A percentile compares a stretch with the other conserved stretches of the same genome.
phyloP scores from a whole-genome alignment of 2,797 vertebrate genomes.

The Tokudaia muenninki region DNA sequence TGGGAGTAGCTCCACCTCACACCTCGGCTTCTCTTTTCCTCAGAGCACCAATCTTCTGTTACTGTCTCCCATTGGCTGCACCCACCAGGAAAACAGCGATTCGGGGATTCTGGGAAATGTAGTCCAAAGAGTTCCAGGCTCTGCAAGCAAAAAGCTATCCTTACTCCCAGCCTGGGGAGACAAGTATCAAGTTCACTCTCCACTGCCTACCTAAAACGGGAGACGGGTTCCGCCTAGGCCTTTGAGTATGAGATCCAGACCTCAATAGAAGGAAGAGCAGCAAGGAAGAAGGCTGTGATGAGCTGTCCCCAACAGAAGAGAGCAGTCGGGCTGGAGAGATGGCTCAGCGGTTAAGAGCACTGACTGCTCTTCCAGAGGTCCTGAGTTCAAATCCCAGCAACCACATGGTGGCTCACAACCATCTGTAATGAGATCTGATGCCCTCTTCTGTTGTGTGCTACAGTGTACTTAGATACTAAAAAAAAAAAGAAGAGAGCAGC shows the following conservation, averaged over 20 bases:
- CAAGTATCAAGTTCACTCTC: not conserved
- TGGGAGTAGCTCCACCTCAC: not conserved
- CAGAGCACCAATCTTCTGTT: not conserved
- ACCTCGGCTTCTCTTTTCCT: not conserved
- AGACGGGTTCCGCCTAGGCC: not conserved
- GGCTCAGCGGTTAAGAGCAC: no score
- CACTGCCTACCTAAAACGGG: not conserved
- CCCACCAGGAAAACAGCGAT: not conserved
- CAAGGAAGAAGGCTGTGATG: not conserved
- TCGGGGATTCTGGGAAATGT: constrained; percentile 67
- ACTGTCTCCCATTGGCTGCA: constrained; percentile 19
- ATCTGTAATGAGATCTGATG: no score
- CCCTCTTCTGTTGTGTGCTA: no score
- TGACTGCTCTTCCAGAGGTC: no score
- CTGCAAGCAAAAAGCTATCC: not conserved
- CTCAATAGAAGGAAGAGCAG: not conserved
- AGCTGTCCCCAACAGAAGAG: not conserved
- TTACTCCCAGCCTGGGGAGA: not conserved
- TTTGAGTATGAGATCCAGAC: not conserved
- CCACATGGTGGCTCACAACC: no score
- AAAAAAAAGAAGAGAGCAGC: not conserved
- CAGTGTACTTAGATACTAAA: no score
- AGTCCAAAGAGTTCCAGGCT: not conserved
- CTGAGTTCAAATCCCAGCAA: no score
- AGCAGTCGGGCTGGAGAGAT: no score